These are phyloP conservation scores for Erpetoichthys calabaricus DNA, from an alignment of 2,797 vertebrate genomes.

Conservation along the genomic window DNA sequence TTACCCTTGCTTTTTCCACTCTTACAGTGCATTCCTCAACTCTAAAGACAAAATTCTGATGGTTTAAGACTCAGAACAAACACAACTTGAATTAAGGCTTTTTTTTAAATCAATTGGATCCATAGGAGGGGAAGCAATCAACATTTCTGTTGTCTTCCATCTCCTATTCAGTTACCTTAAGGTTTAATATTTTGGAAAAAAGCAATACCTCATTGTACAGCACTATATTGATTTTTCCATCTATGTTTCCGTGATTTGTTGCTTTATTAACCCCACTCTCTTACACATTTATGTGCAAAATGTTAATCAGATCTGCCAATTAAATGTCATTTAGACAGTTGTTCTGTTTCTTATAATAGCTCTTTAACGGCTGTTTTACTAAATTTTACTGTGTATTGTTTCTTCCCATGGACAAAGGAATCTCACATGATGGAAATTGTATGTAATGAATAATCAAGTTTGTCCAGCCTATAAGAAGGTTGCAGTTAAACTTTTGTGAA, in stretches of 20 bases:
- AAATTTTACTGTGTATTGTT: too few species aligned
- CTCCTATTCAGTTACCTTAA: conserved; percentile 47
- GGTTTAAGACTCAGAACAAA: conserved; percentile 73
- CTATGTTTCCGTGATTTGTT: conserved; percentile 25
- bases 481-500: too few species aligned
- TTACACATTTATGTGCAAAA: conserved; percentile 26
- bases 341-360: too few species aligned
- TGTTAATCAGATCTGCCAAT: conserved; percentile 17
- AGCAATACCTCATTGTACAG: conserved; percentile 27
- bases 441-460: too few species aligned
- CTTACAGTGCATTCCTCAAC: conserved; percentile 43
- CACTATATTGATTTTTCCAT: conserved; percentile 27
- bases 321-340: too few species aligned
- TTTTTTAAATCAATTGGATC: conserved; percentile 60
- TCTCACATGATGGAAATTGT: too few species aligned
- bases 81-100: conserved; percentile 63
- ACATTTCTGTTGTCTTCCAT: conserved; percentile 40
- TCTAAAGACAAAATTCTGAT: conserved; percentile 57
- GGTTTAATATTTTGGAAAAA: conserved; percentile 50
- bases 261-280: not conserved
- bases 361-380: too few species aligned
- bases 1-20: conserved; percentile 53
- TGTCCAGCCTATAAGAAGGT: too few species aligned
- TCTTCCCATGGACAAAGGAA: too few species aligned
- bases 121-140: conserved; percentile 63